phyloP scores from a whole-genome alignment of 2,797 vertebrate species.

The Kryptopterus vitreolus region DNA sequence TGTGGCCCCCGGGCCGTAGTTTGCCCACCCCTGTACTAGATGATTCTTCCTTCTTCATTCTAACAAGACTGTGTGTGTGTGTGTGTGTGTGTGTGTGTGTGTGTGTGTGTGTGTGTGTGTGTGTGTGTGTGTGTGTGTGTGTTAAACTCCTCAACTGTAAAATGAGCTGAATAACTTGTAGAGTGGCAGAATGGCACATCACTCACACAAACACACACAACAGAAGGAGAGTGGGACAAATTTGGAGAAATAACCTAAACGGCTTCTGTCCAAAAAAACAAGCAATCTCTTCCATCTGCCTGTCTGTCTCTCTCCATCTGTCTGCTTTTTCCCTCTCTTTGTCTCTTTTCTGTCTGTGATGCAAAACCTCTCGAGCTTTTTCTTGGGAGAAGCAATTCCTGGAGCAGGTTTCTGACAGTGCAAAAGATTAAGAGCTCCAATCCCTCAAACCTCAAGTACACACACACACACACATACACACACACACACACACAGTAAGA shows the following conservation, averaged over 20 bases:
- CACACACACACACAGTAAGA: neutral
- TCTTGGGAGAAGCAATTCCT: neutral
- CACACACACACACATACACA: neutral
- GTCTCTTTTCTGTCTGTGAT: slow-evolving; percentile 13
- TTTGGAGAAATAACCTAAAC: slow-evolving; percentile 24
- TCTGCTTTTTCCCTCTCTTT: slow-evolving; percentile 34
- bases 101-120: neutral
- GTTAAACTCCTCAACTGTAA: slow-evolving; percentile 45
- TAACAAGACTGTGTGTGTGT: neutral
- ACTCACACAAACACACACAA: slow-evolving; percentile 36
- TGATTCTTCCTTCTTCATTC: no score
- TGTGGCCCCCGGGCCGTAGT: no score
- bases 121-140: neutral
- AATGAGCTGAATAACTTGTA: slow-evolving; percentile 44
- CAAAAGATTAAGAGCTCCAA: neutral
- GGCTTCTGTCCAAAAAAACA: slow-evolving; percentile 12
- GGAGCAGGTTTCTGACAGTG: neutral
- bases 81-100: slow-evolving; percentile 8
- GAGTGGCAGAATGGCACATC: slow-evolving; percentile 6
- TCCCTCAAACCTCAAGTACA: neutral
- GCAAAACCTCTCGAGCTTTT: neutral
- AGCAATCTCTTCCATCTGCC: slow-evolving; percentile 23
- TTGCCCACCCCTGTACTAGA: no score
- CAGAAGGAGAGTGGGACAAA: slow-evolving; percentile 35
- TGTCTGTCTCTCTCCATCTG: slow-evolving; percentile 18